Evolutionary conservation across 2,888 invertebrate species (phyloP), one percentile per base, ranked within the genome.

Genomic region (Oeneis ivallda): DNA sequence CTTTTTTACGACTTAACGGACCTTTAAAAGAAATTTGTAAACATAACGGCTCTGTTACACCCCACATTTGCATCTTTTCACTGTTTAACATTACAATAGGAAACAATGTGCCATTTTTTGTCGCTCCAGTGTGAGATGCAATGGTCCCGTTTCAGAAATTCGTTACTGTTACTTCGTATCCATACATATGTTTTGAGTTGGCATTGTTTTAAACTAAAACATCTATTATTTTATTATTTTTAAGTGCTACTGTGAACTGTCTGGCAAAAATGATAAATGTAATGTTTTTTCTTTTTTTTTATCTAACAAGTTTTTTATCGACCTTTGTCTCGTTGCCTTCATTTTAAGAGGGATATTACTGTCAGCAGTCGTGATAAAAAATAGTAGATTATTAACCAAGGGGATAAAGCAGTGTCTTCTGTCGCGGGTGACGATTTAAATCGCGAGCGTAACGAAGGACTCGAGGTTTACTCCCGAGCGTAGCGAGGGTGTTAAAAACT

Each of bases 1-100:
- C 62, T 79, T 85, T 83, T 86, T 85, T 86, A 79, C 71, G 72
- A 78, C 71, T 72, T 87, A 89, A 88, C 88, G 86, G 87, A 77
- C 72, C 76, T 79, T 76, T 67, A 73, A 77, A 83, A 79, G 76
- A 83, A 79, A 81, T 77, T 86, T 76, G 84, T 89, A 87, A 89
- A 89, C 83, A 88, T 89, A 91, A 89, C 89, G 86, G 90, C 65
- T 70, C 76, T 70, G 68, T 72, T 72, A 73, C 70, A 74, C 76
- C 78, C 72, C 71, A 71, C 73, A 85, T 87, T 89, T 85, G 86
- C 84, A 84, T 87, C 79, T 85, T 83, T 84, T 82, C 78, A 77
- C 83, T 83, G 74, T 79, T 87, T 83, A 77, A 73, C 81, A 83
- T 81, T 59, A 87, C 84, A 88, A 87, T 81, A 75, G 80, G 69